Evolutionary conservation across 2,888 invertebrate genomes (phyloP), one percentile per base, ranked within the genome.

Genomic region (Nematopogon swammerdamellus): DNA sequence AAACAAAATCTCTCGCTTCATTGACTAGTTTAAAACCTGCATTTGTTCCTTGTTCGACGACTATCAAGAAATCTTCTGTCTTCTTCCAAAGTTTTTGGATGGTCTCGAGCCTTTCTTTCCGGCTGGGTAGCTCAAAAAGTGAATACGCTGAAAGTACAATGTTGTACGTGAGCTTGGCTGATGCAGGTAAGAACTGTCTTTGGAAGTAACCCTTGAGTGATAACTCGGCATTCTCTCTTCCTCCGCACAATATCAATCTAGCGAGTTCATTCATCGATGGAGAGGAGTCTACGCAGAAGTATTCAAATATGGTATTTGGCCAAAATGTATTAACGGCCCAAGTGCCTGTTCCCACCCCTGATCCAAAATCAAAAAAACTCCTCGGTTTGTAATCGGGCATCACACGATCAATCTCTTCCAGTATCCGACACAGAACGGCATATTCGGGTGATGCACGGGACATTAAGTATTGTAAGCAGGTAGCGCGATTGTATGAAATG

Each of bases 321-420:
- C 95, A 97, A 16, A 82, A 75, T 3, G 75, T 66, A 58, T 87
- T 86, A 0, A 88, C 85, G 0, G 92, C 96, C 95, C 95, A 95
- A 49, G 87, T 85, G 0, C 86, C 91, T 0, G 92, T 89, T 0
- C 95, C 96, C 3, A 92, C 72, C 0, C 97, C 97, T 4, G 95
- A 92, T 1, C 97, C 97, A 68, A 92, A 95, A 72, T 97, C 96
- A 58, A 96, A 90, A 56, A 94, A 82, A 52, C 86, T 85, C 51
- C 82, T 73, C 0, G 97, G 97, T 51, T 77, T 76, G 64, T 91
- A 97, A 17, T 83, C 66, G 0, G 81, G 76, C 63, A 88, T 81
- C 49, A 85, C 76, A 42, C 63, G 63, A 47, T 72, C 71, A 49
- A 96, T 88, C 76, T 95, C 95, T 44, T 82, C 75, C 43, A 96